These are phyloP conservation scores for Leptopilina syphax DNA, from an alignment of 2,888 invertebrate genomes.

Conservation along the genomic window DNA sequence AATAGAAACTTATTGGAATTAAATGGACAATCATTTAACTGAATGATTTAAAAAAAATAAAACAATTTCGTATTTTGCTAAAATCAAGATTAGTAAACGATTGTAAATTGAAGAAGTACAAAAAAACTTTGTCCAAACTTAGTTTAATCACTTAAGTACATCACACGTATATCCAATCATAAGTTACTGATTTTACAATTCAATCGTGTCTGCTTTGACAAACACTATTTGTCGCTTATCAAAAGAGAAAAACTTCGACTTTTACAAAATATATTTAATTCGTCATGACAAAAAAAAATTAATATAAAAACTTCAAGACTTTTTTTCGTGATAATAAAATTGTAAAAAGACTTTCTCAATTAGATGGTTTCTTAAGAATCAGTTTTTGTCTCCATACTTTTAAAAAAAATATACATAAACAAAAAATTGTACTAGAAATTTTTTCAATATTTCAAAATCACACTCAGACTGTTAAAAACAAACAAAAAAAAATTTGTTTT, in stretches of 20 bases:
- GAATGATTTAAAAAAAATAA: neutral
- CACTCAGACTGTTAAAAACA: neutral
- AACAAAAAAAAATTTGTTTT: neutral
- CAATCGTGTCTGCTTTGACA: slow-evolving; percentile 4
- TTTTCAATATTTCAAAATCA: slow-evolving; percentile 13
- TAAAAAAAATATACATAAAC: neutral
- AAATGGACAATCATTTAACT: too few relatives aligned
- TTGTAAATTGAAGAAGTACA: slow-evolving; percentile 36
- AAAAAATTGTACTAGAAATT: neutral
- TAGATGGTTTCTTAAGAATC: too few relatives aligned
- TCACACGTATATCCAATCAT: slow-evolving; percentile 36
- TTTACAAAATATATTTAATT: neutral
- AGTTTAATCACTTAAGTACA: slow-evolving; percentile 40
- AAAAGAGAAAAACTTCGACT: neutral
- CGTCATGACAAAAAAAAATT: slow-evolving; percentile 10
- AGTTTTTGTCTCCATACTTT: too few relatives aligned
- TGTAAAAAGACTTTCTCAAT: too few relatives aligned
- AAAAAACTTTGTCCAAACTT: slow-evolving; percentile 38
- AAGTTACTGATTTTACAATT: slow-evolving; percentile 19
- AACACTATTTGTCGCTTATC: neutral
- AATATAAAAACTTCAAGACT: too few relatives aligned
- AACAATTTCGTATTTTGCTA: slow-evolving; percentile 55
- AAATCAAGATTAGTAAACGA: slow-evolving; percentile 38
- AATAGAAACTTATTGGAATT: neutral
- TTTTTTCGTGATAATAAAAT: too few relatives aligned